phyloP scores from a whole-genome alignment of 2,888 invertebrate genomes.

The Thecophora atra region DNA sequence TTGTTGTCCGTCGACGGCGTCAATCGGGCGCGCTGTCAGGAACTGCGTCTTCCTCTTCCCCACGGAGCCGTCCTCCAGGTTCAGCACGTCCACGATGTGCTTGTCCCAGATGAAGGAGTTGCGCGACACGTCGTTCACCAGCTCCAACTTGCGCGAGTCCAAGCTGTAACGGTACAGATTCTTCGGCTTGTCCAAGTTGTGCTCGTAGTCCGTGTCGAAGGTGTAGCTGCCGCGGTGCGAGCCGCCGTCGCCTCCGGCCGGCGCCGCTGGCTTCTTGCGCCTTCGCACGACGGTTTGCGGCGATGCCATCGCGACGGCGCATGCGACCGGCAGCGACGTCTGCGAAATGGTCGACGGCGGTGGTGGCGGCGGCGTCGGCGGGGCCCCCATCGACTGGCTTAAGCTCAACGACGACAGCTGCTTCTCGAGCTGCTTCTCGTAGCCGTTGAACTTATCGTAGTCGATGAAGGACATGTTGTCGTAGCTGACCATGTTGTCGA shows the following conservation, averaged over 20 bases:
- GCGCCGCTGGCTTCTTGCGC: conserved; percentile 48
- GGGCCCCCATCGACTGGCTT: conserved; percentile 34
- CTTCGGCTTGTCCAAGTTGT: conserved; percentile 61
- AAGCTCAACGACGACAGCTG: conserved; percentile 59
- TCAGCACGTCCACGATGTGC: conserved; percentile 57
- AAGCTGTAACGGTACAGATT: conserved; percentile 65
- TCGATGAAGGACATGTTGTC: conserved; percentile 70
- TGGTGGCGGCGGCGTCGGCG: conserved; percentile 13
- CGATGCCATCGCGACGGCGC: conserved; percentile 37
- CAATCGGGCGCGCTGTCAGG: conserved; percentile 38
- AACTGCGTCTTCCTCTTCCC: conserved; percentile 42
- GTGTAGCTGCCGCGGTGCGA: conserved; percentile 48
- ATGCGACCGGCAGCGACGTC: conserved; percentile 40
- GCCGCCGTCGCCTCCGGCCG: conserved; percentile 48
- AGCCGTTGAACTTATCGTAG: conserved; percentile 69
- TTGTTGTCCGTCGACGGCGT: conserved; percentile 47
- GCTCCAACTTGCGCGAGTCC: conserved; percentile 61
- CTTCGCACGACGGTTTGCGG: conserved; percentile 55
- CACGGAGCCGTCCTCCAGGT: conserved; percentile 58
- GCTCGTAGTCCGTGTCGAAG: conserved; percentile 60
- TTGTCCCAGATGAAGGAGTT: conserved; percentile 59
- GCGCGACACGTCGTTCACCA: conserved; percentile 60
- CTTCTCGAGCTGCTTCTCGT: conserved; percentile 63
- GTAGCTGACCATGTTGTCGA: conserved; percentile 70
- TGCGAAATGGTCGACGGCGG: conserved; percentile 33